Base-by-base conservation (phyloP, 2,888 invertebrate genomes). In the Vanessa cardui region DNA sequence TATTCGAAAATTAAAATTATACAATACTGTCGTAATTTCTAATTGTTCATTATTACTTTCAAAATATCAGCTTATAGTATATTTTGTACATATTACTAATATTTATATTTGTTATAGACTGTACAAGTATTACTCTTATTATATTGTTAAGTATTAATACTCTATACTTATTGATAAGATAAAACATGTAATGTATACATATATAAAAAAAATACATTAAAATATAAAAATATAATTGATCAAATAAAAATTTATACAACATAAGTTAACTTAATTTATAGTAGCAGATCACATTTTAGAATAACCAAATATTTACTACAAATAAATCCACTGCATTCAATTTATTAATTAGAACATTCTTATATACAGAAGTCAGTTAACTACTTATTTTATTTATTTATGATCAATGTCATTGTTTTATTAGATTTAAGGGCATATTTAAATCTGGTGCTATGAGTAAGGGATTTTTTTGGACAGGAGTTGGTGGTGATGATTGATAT, bases 341-440 rank as follows among this genome's bases (percentile, higher is more conserved):
- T 31, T 18, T 46, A 50, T 18, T 56, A 33, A 46, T 15, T 33
- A 45, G 54, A 54, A 44, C 18, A 49, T 33, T 58, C 58, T 61
- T 64, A 62, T 62, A 44, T 62, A 70, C 54, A 68, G n/a, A 65
- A 49, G 33, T 65, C 44, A 64, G 21, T 15, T 50, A 26, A 54
- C 49, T 49, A 49, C 31, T 63, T 65, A 71, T 70, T 62, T 73
- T 70, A 58, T 58, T 20, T 39, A 67, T 65, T 67, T 64, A 73
- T 56, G 45, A 60, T 47, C 49, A 71, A 46, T 85, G 84, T 88
- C 84, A 90, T 84, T 90, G 87, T 73, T 84, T 88, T 49, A 90
- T 72, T 72, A 90, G 74, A 75, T 87, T 86, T 70, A 88, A 62
- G 4, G 91, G 90, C 72, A 91, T 85, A 80, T 78, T 86, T 68